Percentiles rank a stretch among this genome's conserved stretches.
These are phyloP conservation scores for Andricus curvator DNA, from an alignment of 2,888 invertebrate species.

Conservation along the genomic window DNA sequence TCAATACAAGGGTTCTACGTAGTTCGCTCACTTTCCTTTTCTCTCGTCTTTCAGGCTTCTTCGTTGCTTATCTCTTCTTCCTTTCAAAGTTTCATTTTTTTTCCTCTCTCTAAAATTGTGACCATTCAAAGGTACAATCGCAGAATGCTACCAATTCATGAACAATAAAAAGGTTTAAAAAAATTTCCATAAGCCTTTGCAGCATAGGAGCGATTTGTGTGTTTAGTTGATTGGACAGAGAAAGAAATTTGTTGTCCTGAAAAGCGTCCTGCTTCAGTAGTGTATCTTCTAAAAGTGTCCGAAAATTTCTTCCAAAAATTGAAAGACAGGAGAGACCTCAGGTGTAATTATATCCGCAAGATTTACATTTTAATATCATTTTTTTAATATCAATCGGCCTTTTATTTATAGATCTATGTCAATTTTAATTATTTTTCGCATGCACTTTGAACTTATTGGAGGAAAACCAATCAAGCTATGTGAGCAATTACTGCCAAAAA, in stretches of 20 bases:
- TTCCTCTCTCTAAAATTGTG: constrained; percentile 29
- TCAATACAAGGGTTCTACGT: constrained; percentile 73
- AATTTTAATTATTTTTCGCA: neutral
- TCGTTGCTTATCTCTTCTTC: constrained; percentile 49
- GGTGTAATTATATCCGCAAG: constrained; percentile 1
- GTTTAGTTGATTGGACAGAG: neutral
- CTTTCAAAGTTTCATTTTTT: constrained; percentile 43
- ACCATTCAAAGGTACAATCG: neutral
- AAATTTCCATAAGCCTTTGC: neutral
- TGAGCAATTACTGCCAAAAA: neutral
- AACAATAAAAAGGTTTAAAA: neutral
- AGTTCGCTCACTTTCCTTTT: constrained; percentile 59
- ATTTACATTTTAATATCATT: neutral
- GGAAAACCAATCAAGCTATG: neutral
- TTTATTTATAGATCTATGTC: neutral
- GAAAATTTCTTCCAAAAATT: neutral
- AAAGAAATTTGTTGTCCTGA: neutral
- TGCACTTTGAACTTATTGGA: neutral
- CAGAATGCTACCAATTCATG: neutral
- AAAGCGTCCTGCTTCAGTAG: too few species aligned
- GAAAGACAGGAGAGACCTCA: neutral
- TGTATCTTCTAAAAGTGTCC: neutral
- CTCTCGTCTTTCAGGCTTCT: constrained; percentile 54
- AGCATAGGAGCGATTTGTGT: too few species aligned
- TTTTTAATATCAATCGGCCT: neutral